These are phyloP conservation scores for Biston stratarius DNA, from an alignment of 2,888 invertebrate genomes.

Conservation along the genomic window DNA sequence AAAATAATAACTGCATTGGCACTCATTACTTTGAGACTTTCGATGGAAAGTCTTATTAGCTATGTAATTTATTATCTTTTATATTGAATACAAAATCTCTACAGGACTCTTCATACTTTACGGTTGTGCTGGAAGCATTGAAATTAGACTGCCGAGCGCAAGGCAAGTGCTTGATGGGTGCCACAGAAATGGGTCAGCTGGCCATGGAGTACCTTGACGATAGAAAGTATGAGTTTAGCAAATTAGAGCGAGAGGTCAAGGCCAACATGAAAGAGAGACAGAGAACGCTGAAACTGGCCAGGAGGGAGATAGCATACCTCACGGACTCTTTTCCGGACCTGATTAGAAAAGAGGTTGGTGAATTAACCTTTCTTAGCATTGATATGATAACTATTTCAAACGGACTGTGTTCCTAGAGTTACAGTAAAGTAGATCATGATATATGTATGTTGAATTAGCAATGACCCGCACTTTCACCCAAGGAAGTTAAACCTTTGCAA, in stretches of 20 bases:
- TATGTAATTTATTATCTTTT: too few species aligned
- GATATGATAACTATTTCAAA: too few species aligned
- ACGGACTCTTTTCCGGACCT: slow-evolving; percentile 77
- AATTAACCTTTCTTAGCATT: neutral
- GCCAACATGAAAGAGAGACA: slow-evolving; percentile 88
- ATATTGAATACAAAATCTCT: too few species aligned
- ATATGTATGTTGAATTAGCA: too few species aligned
- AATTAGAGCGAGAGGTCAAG: slow-evolving; percentile 86
- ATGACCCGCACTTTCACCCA: too few species aligned
- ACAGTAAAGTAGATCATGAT: too few species aligned
- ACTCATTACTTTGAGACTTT: too few species aligned
- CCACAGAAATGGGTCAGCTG: slow-evolving; percentile 89
- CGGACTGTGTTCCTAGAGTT: too few species aligned
- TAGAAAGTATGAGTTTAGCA: slow-evolving; percentile 86
- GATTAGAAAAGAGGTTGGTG: slow-evolving; percentile 77
- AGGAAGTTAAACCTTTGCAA: too few species aligned
- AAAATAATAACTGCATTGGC: too few species aligned
- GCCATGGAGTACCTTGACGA: slow-evolving; percentile 89
- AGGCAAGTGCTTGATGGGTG: slow-evolving; percentile 87
- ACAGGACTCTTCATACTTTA: slow-evolving; percentile 89
- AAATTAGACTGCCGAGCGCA: slow-evolving; percentile 87
- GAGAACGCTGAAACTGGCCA: slow-evolving; percentile 82
- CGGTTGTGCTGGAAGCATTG: slow-evolving; percentile 86
- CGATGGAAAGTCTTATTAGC: too few species aligned
- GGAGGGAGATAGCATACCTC: slow-evolving; percentile 75